phyloP scores from a whole-genome alignment of 1,140 invertebrate genomes.

The Phortica variegata region DNA sequence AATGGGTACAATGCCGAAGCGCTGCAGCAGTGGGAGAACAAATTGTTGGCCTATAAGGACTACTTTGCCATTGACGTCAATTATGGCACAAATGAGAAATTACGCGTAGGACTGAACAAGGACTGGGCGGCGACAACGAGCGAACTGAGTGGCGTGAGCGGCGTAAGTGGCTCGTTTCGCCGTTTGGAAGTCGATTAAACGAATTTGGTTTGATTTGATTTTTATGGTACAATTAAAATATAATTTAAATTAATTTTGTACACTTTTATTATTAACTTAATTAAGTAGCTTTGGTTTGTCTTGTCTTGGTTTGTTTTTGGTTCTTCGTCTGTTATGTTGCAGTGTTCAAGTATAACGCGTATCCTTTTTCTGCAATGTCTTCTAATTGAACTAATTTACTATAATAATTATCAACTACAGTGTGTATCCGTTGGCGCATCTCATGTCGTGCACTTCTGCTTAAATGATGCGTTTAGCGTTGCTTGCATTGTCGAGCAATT shows the following conservation, averaged over 20 bases:
- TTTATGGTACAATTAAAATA: conserved; percentile 29
- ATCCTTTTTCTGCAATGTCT: too few relatives aligned
- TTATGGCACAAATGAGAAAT: conserved; percentile 61
- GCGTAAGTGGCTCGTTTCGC: conserved; percentile 60
- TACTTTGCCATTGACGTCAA: conserved; percentile 61
- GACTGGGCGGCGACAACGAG: conserved; percentile 30
- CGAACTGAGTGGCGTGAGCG: conserved; percentile 37
- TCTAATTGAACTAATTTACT: too few relatives aligned
- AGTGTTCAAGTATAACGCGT: conserved; percentile 37
- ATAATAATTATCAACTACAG: too few relatives aligned
- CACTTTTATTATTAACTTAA: conserved; percentile 8
- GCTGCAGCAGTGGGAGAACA: conserved; percentile 60
- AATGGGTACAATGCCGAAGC: conserved; percentile 58
- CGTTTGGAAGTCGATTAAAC: conserved; percentile 43
- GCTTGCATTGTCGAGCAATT: conserved; percentile 7
- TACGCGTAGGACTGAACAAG: conserved; percentile 46
- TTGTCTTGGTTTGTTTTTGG: not conserved
- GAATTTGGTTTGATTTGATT: conserved; percentile 28
- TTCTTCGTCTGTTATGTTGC: too few relatives aligned
- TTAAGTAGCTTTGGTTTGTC: conserved; percentile 3
- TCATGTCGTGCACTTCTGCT: conserved; percentile 50
- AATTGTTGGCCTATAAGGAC: conserved; percentile 55
- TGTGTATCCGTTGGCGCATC: too few relatives aligned
- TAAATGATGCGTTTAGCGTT: conserved; percentile 43
- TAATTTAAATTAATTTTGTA: conserved; percentile 22